phyloP scores from a whole-genome alignment of 2,797 vertebrate genomes.

The Selene dorsalis region DNA sequence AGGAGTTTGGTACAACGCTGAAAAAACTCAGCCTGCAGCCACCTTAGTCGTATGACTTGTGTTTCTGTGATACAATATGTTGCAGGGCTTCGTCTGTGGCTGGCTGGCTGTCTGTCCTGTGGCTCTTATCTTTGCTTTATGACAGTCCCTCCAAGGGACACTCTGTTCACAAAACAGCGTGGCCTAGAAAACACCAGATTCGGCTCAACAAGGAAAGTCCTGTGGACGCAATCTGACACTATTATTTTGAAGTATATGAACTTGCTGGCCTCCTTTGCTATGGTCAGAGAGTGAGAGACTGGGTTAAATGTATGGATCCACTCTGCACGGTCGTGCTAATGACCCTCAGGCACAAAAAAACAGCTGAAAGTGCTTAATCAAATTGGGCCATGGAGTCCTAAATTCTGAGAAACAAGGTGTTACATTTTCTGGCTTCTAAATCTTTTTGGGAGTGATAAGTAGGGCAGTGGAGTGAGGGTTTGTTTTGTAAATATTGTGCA shows the following conservation, averaged over 20 bases:
- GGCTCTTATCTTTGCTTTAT: conserved; percentile 58
- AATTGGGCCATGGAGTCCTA: background rate
- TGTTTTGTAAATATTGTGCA: conserved; percentile 11
- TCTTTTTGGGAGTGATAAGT: background rate
- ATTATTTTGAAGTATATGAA: conserved; percentile 6
- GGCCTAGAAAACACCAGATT: conserved; percentile 25
- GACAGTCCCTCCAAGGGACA: conserved; percentile 20
- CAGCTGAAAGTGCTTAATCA: conserved; percentile 20
- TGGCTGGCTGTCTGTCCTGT: conserved; percentile 1
- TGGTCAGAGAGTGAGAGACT: conserved; percentile 21
- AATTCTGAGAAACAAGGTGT: conserved; percentile 8
- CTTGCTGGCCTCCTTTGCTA: background rate
- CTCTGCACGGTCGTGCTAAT: background rate
- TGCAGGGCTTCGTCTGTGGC: conserved; percentile 23
- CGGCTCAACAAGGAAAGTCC: conserved; percentile 21
- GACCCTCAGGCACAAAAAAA: conserved; percentile 1
- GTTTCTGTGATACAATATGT: conserved; percentile 20
- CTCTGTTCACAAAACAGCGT: conserved; percentile 42
- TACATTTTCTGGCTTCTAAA: background rate
- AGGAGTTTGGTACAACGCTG: conserved; percentile 38
- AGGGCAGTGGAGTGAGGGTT: background rate
- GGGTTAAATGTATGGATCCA: conserved; percentile 11
- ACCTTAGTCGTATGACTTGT: conserved; percentile 58
- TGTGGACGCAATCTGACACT: background rate
- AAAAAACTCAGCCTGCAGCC: conserved; percentile 46